Evolutionary conservation across 2,113 vertebrate species (phyloP), one percentile per base, ranked within the genome.

Genomic region (Ranitomeya variabilis): DNA sequence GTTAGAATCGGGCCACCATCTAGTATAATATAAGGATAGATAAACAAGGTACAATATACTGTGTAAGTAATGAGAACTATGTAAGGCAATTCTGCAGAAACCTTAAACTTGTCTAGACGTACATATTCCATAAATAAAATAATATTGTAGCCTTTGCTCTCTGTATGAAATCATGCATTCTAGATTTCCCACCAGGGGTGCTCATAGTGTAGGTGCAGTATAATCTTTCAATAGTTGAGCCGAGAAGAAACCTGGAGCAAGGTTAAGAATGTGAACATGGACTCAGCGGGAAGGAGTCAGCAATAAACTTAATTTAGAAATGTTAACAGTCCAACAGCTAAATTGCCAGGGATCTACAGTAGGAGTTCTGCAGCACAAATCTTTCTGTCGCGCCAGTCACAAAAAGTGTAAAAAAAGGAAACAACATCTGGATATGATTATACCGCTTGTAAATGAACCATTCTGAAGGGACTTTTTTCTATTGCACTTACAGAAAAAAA

Each of bases 121-220:
- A 26, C 37, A 60, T 23, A 74, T 59, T 37, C 14, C 14, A 37
- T 73, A n/a, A 79, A 79, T 66, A 37, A 57, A 79, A 67, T 86
- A 52, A 66, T 26, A 79, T 23, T 78, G 64, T 55, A 67, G 55
- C 76, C 59, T 86, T 86, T 59, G 57, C 59, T 67, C 60, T 57
- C 7, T 31, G 31, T 77, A 59, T 21, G 14, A n/a, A 21, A 31
- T 55, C 23, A 67, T 80, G 60, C 31, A 52, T 78, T 77, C 57
- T 86, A 77, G 62, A 86, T 86, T 66, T 86, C 85, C 73, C 74
- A 78, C 37, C 19, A 52, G 85, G 85, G 45, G 37, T 57, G 51
- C 37, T 54, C 55, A 51, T 23, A 66, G 21, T 86, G 31, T 59
- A 2, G 67, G 21, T 14, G 19, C 85, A 52, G 45, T 74, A 51